Conservation (phyloP, 2,113 vertebrate genomes). For the Vulpes ferrilata region DNA sequence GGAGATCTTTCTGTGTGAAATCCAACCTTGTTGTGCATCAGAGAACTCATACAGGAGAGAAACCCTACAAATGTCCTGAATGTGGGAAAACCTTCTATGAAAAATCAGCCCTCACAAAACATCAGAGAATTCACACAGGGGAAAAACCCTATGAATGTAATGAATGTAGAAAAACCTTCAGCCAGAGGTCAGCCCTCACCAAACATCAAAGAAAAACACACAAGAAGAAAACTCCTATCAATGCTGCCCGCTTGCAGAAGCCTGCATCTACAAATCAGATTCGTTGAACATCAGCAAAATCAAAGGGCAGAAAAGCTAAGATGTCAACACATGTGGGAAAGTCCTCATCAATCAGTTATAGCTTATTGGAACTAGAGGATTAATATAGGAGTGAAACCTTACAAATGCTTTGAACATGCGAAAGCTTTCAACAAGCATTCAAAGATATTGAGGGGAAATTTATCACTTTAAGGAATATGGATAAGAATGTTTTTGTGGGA, state of each 20-base stretch:
- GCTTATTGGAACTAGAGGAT: slow-evolving; percentile 46
- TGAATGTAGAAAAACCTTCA: slow-evolving; percentile 81
- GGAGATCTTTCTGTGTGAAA: slow-evolving; percentile 69
- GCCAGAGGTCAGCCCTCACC: slow-evolving; percentile 82
- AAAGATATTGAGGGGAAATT: background rate
- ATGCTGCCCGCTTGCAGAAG: slow-evolving; percentile 34
- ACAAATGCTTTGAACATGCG: slow-evolving; percentile 39
- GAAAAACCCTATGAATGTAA: slow-evolving; percentile 81
- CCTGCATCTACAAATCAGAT: slow-evolving; percentile 32
- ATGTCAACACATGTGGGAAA: background rate
- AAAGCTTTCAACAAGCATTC: slow-evolving; percentile 61
- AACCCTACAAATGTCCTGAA: slow-evolving; percentile 77
- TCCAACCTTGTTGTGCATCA: slow-evolving; percentile 68
- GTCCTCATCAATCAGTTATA: slow-evolving; percentile 43
- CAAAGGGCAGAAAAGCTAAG: slow-evolving; percentile 47
- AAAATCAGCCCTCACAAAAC: slow-evolving; percentile 83
- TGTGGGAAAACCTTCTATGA: slow-evolving; percentile 83
- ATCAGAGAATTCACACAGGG: slow-evolving; percentile 78
- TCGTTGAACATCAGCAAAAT: slow-evolving; percentile 15
- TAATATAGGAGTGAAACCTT: slow-evolving; percentile 34
- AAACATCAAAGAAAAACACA: slow-evolving; percentile 80
- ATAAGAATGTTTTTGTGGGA: slow-evolving; percentile 16
- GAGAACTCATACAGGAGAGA: slow-evolving; percentile 79
- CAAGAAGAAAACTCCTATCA: slow-evolving; percentile 69
- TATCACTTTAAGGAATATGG: slow-evolving; percentile 5